Conservation (phyloP, 2,888 invertebrate genomes). For the Creontiades dilutus region DNA sequence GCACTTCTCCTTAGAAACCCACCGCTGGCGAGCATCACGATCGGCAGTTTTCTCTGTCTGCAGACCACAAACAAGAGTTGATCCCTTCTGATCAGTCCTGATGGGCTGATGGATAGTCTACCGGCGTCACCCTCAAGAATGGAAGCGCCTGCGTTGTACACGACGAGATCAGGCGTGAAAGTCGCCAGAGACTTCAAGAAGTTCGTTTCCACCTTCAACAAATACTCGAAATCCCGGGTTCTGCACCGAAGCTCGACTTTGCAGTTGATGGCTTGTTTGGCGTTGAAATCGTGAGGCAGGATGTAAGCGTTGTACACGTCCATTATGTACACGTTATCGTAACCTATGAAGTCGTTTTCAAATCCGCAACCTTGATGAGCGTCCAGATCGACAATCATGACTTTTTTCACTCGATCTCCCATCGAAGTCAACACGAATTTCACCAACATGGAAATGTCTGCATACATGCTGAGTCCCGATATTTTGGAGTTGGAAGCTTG, state of each 20-base stretch:
- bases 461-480: neutral
- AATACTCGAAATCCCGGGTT: conserved; percentile 27
- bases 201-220: conserved; percentile 25
- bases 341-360: neutral
- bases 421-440: neutral
- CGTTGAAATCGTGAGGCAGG: neutral
- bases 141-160: neutral
- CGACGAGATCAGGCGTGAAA: conserved; percentile 17
- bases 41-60: conserved; percentile 19
- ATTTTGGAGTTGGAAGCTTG: neutral
- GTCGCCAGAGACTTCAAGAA: conserved; percentile 23
- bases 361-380: conserved; percentile 17
- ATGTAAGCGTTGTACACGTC: neutral
- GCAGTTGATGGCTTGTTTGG: conserved; percentile 7
- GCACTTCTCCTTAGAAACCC: neutral
- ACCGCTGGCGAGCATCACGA: conserved; percentile 9
- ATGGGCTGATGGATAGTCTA: neutral
- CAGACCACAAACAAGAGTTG: conserved; percentile 29
- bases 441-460: neutral
- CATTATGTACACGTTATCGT: conserved; percentile 15
- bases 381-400: conserved; percentile 37
- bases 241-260: neutral
- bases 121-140: neutral
- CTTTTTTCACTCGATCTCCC: neutral
- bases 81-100: neutral